phyloP scores from a whole-genome alignment of 2,888 invertebrate species.

The Himalopsyche anomala region DNA sequence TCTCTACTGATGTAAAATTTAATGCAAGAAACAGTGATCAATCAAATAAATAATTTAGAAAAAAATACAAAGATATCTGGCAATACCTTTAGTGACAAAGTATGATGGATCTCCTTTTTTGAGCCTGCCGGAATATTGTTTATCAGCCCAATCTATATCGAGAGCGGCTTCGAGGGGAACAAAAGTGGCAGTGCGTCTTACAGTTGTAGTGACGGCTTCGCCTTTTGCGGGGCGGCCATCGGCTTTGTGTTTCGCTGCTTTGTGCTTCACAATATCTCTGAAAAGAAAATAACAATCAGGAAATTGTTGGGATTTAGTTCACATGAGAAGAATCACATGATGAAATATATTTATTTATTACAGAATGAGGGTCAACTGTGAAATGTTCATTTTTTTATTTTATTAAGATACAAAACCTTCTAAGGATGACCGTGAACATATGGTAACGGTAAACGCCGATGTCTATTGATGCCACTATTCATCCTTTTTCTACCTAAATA shows the following conservation, averaged over 20 bases:
- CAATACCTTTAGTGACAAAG: slow-evolving; percentile 82
- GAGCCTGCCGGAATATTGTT: slow-evolving; percentile 78
- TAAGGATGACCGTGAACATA: no score
- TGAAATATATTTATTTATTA: no score
- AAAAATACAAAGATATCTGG: slow-evolving; percentile 52
- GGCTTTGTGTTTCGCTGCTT: slow-evolving; percentile 71
- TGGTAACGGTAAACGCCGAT: no score
- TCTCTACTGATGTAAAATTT: no score
- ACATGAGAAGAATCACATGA: no score
- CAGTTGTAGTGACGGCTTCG: slow-evolving; percentile 79
- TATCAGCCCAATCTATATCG: slow-evolving; percentile 80
- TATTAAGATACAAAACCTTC: no score
- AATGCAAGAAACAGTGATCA: no score
- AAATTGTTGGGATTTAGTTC: no score
- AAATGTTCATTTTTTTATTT: no score
- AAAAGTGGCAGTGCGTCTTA: slow-evolving; percentile 81
- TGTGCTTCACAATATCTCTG: slow-evolving; percentile 76
- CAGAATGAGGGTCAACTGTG: no score
- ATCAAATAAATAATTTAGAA: slow-evolving; percentile 45
- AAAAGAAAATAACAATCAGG: slow-evolving; percentile 62
- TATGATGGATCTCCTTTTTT: slow-evolving; percentile 85
- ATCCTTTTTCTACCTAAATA: no score
- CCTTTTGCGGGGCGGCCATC: slow-evolving; percentile 76
- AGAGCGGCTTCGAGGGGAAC: slow-evolving; percentile 83
- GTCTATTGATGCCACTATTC: no score